Evolutionary conservation across 64 coral and sea anemone genomes (phyloP), one percentile per base, ranked within the genome.

Genomic region (Pocillopora verrucosa): DNA sequence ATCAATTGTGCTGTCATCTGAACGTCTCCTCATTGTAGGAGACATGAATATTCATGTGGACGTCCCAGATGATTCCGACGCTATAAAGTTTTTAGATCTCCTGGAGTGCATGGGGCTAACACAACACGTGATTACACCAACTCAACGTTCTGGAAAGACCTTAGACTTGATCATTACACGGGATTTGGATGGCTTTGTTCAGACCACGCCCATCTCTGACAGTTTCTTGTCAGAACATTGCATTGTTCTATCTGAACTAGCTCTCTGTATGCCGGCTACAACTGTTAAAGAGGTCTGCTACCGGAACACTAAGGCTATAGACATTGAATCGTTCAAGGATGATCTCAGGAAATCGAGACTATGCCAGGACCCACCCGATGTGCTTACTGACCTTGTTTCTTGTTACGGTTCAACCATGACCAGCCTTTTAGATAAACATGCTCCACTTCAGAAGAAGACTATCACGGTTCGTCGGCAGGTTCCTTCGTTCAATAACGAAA

Each of bases 101-200:
- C n/a, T 77, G 75, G 75, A 89, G 76, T 36, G 75, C 65, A 89
- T 89, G 87, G 87, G 74, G 63, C 76, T 89, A 65, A 56, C 61
- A 25, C 74, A 89, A 59, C 87, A 89, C 79, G 75, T 89, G 22
- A 65, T 51, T 24, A 89, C 87, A 62, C 87, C 87, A 56, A 89
- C 75, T 37, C 87, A 89, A 37, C 25, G 79, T 68, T 89, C 87
- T 13, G 87, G 87, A 25, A 59, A 89, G 41, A 79, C 87, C 75
- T 60, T 80, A 2, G 37, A 80, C 34, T 51, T 80, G 59, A 80
- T 80, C 20, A 80, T 80, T 56, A 58, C 78, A 13, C 58, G 26
- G 73, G 5, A 36, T 9, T 75, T 22, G 25, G 73, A 75, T 30
- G 25, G n/a, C 25, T 34, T 75, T 75, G n/a, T 30, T 75, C 36